Conservation (phyloP, 2,113 vertebrate species). For the Pseudolaguvia tuberculata region DNA sequence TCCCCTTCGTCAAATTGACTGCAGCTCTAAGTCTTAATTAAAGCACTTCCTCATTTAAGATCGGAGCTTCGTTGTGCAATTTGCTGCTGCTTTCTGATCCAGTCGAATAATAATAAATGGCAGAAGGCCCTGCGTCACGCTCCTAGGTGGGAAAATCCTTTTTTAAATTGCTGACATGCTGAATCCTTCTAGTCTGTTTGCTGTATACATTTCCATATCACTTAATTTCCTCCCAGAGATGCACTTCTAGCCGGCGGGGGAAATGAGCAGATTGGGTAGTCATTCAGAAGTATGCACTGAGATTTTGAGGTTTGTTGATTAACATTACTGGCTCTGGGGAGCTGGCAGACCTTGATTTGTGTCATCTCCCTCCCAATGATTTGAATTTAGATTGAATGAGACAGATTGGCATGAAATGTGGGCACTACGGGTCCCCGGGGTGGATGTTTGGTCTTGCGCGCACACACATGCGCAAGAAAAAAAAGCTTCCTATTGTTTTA, state of each 20-base stretch:
- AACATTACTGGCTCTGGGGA: constrained; percentile 39
- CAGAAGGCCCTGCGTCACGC: constrained; percentile 11
- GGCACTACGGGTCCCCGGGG: constrained; percentile 13
- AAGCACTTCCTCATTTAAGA: constrained; percentile 42
- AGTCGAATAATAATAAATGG: constrained; percentile 4
- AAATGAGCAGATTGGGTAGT: constrained; percentile 31
- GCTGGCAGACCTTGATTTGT: constrained; percentile 41
- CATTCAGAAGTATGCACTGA: constrained; percentile 40
- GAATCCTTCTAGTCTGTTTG: constrained; percentile 32
- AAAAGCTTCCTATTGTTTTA: constrained; percentile 7
- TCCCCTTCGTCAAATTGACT: constrained; percentile 47
- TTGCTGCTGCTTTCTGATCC: constrained; percentile 25
- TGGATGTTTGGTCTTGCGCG: background rate
- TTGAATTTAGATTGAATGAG: constrained; percentile 49
- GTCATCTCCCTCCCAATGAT: constrained; percentile 32
- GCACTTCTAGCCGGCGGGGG: constrained; percentile 23
- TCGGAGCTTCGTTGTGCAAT: constrained; percentile 28
- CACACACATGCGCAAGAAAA: background rate
- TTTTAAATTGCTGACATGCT: constrained; percentile 32
- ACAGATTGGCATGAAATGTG: constrained; percentile 35
- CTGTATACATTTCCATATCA: constrained; percentile 42
- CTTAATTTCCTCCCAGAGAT: constrained; percentile 43
- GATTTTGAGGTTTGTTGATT: constrained; percentile 45
- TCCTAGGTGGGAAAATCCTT: constrained; percentile 22
- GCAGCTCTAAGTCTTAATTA: constrained; percentile 50